Base-by-base conservation (phyloP, 2,888 invertebrate genomes). In the Pyrrhia umbra region DNA sequence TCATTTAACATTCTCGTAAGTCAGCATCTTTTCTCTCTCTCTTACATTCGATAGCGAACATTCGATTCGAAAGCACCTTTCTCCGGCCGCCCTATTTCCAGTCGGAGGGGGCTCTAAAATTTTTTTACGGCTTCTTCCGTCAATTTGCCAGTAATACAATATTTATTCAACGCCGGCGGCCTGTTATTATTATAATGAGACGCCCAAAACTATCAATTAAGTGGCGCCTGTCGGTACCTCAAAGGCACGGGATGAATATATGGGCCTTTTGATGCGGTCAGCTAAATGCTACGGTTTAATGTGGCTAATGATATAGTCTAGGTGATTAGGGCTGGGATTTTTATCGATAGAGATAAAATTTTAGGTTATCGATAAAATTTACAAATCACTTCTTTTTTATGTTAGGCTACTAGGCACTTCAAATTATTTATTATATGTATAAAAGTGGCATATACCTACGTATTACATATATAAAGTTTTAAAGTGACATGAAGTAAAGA, bases 131-230 rank as follows among this genome's bases (percentile, higher is more conserved):
- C 74, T 80, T 85, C 87, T 89, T 88, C 88, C 89, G 89, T 90
- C 90, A 91, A 92, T 92, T 92, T 92, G 90, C 90, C 89, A 88
- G 90, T 87, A 92, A 90, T 89, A 90, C 88, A 92, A 93, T 94
- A 93, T 94, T 93, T 91, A 92, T 90, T 82, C 86, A 86, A 85
- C 84, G 84, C 88, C 84, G 84, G 88, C 82, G 87, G 88, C 85
- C 82, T 75, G 83, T 79, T 87, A 89, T 90, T 88, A 88, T 85
- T 90, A 88, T 92, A 93, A 93, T 90, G 89, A 91, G 87, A 77
- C 75, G 79, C 76, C 84, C 78, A 79, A 84, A 90, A 89, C 92
- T 92, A 94, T 91, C 90, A 93, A 93, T 93, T 94, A 94, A 85
- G 74, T 83, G 94, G 93, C 93, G 93, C 93, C 92, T 84, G 60